These are phyloP conservation scores for Philaenus spumarius DNA, from an alignment of 1,140 invertebrate species.

Conservation along the genomic window DNA sequence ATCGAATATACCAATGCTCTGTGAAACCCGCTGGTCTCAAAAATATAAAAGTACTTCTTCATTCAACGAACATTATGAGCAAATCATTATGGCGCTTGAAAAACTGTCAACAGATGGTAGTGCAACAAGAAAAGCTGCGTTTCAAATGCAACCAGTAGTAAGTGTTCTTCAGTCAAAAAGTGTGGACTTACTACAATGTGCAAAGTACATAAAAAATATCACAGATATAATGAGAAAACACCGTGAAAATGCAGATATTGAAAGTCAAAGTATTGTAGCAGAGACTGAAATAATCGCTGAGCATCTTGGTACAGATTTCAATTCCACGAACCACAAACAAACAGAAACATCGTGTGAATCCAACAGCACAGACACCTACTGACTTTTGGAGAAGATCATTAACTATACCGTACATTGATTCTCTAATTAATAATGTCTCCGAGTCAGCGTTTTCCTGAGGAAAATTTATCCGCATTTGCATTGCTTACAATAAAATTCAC, in stretches of 20 bases:
- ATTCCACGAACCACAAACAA: background rate
- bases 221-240: too few relatives aligned
- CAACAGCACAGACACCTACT: background rate
- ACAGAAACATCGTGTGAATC: background rate
- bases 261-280: background rate
- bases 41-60: conserved; percentile 3
- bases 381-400: too few relatives aligned
- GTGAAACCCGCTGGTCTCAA: conserved; percentile 11
- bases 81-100: background rate
- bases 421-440: too few relatives aligned
- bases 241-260: background rate
- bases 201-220: background rate
- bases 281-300: background rate
- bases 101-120: background rate
- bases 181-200: background rate
- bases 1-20: conserved; percentile 13
- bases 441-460: too few relatives aligned
- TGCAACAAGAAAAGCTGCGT: background rate
- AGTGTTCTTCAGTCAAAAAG: background rate
- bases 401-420: too few relatives aligned
- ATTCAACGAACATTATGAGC: background rate
- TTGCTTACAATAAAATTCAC: too few relatives aligned
- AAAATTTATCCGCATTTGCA: too few relatives aligned
- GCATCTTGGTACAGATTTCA: background rate
- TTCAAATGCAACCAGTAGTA: background rate